Percentiles rank a stretch among this genome's conserved stretches.
Conservation (phyloP, 2,113 vertebrate genomes). For the Tyto alba region DNA sequence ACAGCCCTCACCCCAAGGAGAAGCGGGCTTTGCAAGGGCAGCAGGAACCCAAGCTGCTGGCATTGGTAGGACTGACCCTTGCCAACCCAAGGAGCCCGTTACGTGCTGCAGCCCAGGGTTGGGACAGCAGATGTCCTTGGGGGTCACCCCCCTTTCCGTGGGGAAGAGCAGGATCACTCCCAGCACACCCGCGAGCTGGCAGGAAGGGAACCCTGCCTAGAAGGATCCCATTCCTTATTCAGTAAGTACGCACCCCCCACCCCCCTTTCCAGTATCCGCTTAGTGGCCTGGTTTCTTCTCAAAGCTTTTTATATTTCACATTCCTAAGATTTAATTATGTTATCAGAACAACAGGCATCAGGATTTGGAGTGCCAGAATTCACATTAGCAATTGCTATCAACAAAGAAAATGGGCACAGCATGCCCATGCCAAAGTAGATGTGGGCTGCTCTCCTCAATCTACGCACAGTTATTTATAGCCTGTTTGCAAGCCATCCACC, state of each 20-base stretch:
- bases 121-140: background rate
- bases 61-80: background rate
- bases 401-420: constrained; percentile 64
- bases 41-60: background rate
- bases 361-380: constrained; percentile 59
- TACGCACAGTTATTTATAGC: constrained; percentile 37
- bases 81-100: background rate
- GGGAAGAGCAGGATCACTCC: background rate
- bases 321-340: constrained; percentile 60
- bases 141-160: background rate
- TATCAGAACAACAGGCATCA: constrained; percentile 62
- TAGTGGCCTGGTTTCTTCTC: constrained; percentile 29
- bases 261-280: background rate
- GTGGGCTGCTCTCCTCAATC: constrained; percentile 58
- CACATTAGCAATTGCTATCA: constrained; percentile 63
- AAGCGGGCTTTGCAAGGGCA: background rate
- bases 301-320: constrained; percentile 58
- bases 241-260: background rate
- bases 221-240: background rate
- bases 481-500: constrained; percentile 35
- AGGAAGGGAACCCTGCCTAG: background rate
- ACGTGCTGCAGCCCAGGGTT: fast-evolving
- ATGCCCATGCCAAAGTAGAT: constrained; percentile 55
- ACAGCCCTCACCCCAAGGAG: background rate
- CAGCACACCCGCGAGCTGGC: fast-evolving